Evolutionary conservation across 2,888 invertebrate genomes (phyloP).

Genomic region (Osmoderma eremita): DNA sequence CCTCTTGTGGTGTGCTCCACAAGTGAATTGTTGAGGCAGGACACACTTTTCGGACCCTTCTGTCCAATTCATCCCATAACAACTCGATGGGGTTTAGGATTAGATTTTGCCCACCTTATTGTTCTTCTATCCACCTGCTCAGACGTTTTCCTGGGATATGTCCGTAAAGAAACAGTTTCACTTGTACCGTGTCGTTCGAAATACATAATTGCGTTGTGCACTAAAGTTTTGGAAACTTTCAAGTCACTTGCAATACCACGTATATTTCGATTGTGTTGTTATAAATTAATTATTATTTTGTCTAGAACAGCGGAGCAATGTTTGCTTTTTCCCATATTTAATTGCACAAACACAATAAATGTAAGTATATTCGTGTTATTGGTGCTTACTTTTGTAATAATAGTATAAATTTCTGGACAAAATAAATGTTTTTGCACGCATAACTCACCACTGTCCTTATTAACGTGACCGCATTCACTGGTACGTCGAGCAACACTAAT

Average conservation of each 20-base stretch:
- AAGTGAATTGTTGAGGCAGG: too few species aligned
- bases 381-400: neutral
- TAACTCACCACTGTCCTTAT: conserved; percentile 5
- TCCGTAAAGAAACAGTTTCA: neutral
- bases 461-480: conserved; percentile 2
- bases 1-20: too few species aligned
- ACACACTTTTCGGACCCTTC: too few species aligned
- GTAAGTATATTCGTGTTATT: neutral
- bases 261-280: neutral
- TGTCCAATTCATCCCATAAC: too few species aligned
- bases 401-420: conserved; percentile 3
- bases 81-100: too few species aligned
- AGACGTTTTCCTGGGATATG: conserved; percentile 2
- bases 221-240: conserved; percentile 1
- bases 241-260: neutral
- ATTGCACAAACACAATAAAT: neutral
- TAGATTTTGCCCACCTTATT: conserved; percentile 3
- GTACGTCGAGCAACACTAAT: neutral
- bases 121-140: neutral
- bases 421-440: neutral
- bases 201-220: conserved; percentile 10
- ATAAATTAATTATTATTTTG: neutral
- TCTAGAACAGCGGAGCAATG: conserved; percentile 4
- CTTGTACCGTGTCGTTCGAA: conserved; percentile 7
- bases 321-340: conserved; percentile 7